Conservation (phyloP, 2,797 vertebrate species). For the Intellagama lesueurii region DNA sequence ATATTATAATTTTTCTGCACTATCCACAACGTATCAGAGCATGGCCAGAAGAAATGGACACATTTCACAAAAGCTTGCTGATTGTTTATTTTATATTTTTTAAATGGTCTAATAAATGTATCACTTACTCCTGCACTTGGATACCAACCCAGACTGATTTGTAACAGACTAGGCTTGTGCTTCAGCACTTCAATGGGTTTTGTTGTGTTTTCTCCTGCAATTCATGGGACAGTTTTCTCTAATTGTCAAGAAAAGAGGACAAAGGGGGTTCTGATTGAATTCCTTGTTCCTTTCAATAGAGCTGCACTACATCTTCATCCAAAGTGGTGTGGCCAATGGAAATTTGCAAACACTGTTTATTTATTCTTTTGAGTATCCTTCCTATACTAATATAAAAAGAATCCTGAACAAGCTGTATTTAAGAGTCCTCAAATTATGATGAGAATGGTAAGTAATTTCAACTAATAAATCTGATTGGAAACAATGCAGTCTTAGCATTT, state of each 20-base stretch:
- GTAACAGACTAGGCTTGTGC: constrained; percentile 37
- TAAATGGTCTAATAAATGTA: not conserved
- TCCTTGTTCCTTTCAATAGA: constrained; percentile 53
- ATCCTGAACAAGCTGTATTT: constrained; percentile 38
- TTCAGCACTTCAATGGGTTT: constrained; percentile 46
- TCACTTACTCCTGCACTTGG: not conserved
- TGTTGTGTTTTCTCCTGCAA: constrained; percentile 42
- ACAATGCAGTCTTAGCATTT: constrained; percentile 40
- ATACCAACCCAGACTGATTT: not conserved
- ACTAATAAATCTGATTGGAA: constrained; percentile 56
- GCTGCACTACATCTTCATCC: constrained; percentile 27
- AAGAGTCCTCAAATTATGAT: constrained; percentile 36
- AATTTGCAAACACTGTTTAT: constrained; percentile 58
- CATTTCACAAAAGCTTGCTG: no score
- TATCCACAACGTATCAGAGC: no score
- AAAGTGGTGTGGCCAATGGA: constrained; percentile 36
- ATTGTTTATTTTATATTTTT: no score
- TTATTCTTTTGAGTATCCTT: constrained; percentile 53
- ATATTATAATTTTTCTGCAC: no score
- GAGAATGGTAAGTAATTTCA: constrained; percentile 50
- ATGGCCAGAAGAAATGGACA: no score
- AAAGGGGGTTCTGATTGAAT: constrained; percentile 51
- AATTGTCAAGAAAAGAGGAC: constrained; percentile 49
- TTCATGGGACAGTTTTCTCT: constrained; percentile 54
- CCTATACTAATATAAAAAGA: constrained; percentile 49